A percentile compares a stretch with the other conserved stretches of the same genome.
Conservation (phyloP, 2,888 invertebrate species). For the Petrophora chlorosata region DNA sequence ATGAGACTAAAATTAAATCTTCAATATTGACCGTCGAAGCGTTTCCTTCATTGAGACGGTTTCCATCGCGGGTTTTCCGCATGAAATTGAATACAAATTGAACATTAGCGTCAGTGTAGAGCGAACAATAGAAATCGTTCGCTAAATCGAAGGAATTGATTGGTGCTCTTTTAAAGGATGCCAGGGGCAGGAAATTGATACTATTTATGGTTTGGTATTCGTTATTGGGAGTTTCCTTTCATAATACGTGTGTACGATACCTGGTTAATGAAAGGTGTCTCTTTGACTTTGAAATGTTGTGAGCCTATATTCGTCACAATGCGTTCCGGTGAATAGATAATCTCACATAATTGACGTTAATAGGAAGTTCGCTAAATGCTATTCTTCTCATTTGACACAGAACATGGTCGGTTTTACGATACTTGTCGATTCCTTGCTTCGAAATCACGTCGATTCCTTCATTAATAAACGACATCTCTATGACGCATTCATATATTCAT, state of each 20-base stretch:
- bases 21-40: conserved; percentile 26
- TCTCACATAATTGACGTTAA: too few relatives aligned
- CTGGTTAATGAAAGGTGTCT: background rate
- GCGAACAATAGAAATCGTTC: conserved; percentile 24
- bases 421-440: too few relatives aligned
- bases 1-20: conserved; percentile 18
- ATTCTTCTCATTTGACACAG: too few relatives aligned
- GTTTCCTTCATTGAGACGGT: conserved; percentile 24
- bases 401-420: too few relatives aligned
- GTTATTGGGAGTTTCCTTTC: too few relatives aligned
- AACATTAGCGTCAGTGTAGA: conserved; percentile 29
- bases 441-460: too few relatives aligned
- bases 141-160: conserved; percentile 29
- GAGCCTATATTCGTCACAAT: too few relatives aligned
- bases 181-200: conserved; percentile 4
- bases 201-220: background rate
- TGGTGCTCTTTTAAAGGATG: conserved; percentile 26
- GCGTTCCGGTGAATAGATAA: too few relatives aligned
- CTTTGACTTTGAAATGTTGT: too few relatives aligned
- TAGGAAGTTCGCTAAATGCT: too few relatives aligned
- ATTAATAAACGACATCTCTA: too few relatives aligned
- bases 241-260: background rate
- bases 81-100: conserved; percentile 32
- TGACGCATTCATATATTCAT: too few relatives aligned
- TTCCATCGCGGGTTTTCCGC: conserved; percentile 13